Percentiles rank a stretch among this genome's conserved stretches.
phyloP scores from a whole-genome alignment of 2,113 vertebrate species.

The Fregetta grallaria region DNA sequence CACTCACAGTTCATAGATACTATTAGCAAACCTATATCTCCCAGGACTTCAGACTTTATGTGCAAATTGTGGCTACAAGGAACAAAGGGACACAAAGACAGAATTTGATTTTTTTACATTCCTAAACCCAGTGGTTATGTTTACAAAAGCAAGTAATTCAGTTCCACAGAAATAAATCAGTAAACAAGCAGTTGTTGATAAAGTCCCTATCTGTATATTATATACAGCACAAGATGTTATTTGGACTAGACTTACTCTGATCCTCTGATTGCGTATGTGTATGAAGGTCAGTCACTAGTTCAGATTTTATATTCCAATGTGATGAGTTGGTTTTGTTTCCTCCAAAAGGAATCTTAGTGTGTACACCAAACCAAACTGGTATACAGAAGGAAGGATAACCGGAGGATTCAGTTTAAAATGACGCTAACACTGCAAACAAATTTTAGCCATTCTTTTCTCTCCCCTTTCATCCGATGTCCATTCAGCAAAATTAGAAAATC shows the following conservation, averaged over 20 bases:
- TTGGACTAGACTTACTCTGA: neutral
- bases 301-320: neutral
- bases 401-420: neutral
- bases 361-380: neutral
- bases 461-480: neutral
- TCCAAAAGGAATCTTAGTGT: neutral
- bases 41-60: neutral
- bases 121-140: neutral
- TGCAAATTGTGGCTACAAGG: neutral
- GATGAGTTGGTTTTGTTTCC: neutral
- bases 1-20: neutral
- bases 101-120: neutral
- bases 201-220: neutral
- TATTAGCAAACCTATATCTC: neutral
- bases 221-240: neutral
- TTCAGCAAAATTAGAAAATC: neutral
- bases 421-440: neutral
- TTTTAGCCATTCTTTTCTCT: neutral
- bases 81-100: neutral
- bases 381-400: neutral
- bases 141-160: neutral
- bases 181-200: neutral
- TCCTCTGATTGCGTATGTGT: rapidly evolving
- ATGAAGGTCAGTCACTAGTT: neutral
- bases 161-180: neutral